Evolutionary conservation across 2,113 vertebrate species (phyloP).

Genomic region (Amia ocellicauda): DNA sequence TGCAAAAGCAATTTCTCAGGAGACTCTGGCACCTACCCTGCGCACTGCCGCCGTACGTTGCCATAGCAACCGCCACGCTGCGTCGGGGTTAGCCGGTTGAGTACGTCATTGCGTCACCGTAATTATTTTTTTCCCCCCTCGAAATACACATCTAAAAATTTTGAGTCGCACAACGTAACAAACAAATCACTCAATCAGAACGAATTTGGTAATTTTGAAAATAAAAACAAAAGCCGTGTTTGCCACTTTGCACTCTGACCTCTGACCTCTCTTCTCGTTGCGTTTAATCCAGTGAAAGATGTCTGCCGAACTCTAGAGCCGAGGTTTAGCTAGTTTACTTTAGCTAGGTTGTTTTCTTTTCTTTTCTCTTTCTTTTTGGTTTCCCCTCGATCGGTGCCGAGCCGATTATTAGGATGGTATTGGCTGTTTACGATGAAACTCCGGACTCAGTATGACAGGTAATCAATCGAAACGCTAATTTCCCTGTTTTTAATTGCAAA

Average conservation of each 20-base stretch:
- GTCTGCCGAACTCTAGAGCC: slow-evolving; percentile 33
- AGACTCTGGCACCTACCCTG: too few species aligned
- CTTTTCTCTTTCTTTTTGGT: slow-evolving; percentile 34
- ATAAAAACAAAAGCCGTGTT: neutral
- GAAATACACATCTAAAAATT: too few species aligned
- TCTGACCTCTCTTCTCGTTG: slow-evolving; percentile 17
- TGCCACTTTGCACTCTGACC: neutral
- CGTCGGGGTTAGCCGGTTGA: neutral
- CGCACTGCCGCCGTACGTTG: neutral
- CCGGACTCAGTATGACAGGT: slow-evolving; percentile 72
- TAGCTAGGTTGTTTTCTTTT: slow-evolving; percentile 33
- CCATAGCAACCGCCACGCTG: slow-evolving; percentile 2
- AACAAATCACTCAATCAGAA: too few species aligned
- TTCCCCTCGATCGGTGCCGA: neutral
- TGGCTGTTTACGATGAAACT: slow-evolving; percentile 62
- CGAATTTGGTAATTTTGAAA: neutral
- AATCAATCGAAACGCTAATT: slow-evolving; percentile 22
- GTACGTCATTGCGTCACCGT: neutral
- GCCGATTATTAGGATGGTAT: slow-evolving; percentile 45
- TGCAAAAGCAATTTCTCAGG: too few species aligned
- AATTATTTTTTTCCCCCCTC: neutral
- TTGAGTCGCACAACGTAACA: too few species aligned
- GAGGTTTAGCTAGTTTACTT: slow-evolving; percentile 33
- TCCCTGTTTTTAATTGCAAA: neutral
- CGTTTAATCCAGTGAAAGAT: slow-evolving; percentile 38